Evolutionary conservation across 2,797 vertebrate genomes (phyloP).

Genomic region (Myotis pilosus): DNA sequence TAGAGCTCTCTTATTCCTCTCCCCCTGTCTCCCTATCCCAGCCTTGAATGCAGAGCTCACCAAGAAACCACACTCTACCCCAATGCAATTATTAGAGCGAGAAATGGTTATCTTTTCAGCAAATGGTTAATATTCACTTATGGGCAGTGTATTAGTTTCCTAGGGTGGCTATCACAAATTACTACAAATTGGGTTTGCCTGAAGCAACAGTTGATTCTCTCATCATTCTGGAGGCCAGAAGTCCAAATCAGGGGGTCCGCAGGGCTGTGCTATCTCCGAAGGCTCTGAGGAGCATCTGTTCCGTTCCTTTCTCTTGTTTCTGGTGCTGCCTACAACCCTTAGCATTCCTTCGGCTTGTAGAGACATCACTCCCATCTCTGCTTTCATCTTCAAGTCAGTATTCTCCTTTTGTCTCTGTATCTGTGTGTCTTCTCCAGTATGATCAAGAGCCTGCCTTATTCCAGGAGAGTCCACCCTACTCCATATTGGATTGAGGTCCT

Average conservation of each 20-base stretch:
- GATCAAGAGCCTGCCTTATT: background rate
- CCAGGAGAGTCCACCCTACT: background rate
- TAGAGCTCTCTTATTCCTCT: background rate
- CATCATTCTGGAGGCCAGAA: background rate
- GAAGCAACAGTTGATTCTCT: background rate
- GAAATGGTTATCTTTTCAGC: background rate
- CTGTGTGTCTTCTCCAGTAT: background rate
- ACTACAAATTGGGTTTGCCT: background rate
- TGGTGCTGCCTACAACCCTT: background rate
- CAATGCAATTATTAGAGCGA: background rate
- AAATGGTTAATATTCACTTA: background rate
- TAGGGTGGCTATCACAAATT: background rate
- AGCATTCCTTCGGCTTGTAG: background rate
- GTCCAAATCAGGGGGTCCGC: background rate
- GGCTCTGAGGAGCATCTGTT: background rate
- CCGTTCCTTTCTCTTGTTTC: no score
- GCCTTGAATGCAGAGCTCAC: background rate
- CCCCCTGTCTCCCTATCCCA: background rate
- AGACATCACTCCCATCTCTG: background rate
- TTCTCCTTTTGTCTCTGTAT: background rate
- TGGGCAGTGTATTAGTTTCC: background rate
- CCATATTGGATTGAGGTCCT: background rate
- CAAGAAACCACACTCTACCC: background rate
- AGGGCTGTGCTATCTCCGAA: background rate
- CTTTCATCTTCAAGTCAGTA: rapidly evolving